Evolutionary conservation across 2,888 invertebrate genomes (phyloP).

Genomic region (Mythimna albipuncta): DNA sequence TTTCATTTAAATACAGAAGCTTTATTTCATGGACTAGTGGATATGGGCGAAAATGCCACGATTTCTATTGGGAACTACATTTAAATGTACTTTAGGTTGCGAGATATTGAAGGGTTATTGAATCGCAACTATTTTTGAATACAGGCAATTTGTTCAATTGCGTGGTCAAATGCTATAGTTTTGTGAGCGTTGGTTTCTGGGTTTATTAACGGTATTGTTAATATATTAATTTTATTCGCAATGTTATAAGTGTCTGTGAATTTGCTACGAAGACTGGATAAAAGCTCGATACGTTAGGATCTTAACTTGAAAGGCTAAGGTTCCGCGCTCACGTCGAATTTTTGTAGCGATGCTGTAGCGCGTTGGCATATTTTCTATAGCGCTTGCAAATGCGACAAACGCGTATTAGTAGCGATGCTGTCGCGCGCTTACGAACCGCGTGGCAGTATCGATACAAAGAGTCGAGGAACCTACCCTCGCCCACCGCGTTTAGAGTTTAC

Average conservation of each 20-base stretch:
- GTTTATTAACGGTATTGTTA: not conserved
- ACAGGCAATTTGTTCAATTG: constrained; percentile 21
- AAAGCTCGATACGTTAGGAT: not conserved
- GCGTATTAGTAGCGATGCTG: no score
- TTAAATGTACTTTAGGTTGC: constrained; percentile 34
- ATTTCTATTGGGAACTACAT: constrained; percentile 66
- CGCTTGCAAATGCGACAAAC: no score
- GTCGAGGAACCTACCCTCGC: no score
- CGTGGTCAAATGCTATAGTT: constrained; percentile 2
- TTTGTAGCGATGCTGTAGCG: no score
- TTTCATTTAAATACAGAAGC: constrained; percentile 81
- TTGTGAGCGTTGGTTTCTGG: not conserved
- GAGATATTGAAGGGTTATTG: constrained; percentile 22
- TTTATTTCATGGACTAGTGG: constrained; percentile 79
- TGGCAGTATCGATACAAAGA: no score
- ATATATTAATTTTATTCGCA: constrained; percentile 11
- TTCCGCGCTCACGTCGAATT: no score
- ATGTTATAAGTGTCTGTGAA: not conserved
- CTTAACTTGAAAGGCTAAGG: not conserved
- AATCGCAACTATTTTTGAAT: constrained; percentile 27
- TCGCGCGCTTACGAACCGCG: no score
- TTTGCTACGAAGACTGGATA: not conserved
- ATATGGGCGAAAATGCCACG: constrained; percentile 63
- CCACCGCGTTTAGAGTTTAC: no score
- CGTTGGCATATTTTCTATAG: no score